Percentiles rank a stretch among this genome's conserved stretches.
These are phyloP conservation scores for Lasioglossum pauxillum DNA, from an alignment of 2,888 invertebrate genomes.

Conservation along the genomic window DNA sequence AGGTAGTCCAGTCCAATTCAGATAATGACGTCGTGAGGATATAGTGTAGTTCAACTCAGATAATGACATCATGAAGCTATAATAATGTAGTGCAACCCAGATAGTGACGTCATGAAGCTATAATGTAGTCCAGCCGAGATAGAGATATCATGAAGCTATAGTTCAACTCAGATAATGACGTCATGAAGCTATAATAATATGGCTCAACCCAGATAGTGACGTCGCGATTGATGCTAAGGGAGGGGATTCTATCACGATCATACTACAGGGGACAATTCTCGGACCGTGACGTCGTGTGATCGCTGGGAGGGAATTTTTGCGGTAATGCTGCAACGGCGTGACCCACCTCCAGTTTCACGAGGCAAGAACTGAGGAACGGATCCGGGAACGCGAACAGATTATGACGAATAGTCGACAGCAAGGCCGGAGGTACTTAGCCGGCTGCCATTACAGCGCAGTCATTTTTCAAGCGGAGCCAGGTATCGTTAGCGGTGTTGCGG, in stretches of 20 bases:
- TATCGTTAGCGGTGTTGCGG: slow-evolving; percentile 63
- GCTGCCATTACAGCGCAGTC: slow-evolving; percentile 56
- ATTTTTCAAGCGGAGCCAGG: slow-evolving; percentile 62
- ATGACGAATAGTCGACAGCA: slow-evolving; percentile 64
- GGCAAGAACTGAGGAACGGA: slow-evolving; percentile 9
- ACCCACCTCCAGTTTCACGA: slow-evolving; percentile 8
- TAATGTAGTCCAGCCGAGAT: not conserved
- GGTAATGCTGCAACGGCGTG: not conserved
- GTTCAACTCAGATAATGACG: too few relatives aligned
- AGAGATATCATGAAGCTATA: not conserved
- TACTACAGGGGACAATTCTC: not conserved
- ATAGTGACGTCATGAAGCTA: not conserved
- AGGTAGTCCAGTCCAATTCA: too few relatives aligned
- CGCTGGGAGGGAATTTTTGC: not conserved
- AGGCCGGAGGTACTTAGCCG: slow-evolving; percentile 53
- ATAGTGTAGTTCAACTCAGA: too few relatives aligned
- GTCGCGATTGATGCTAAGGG: not conserved
- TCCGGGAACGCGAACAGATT: slow-evolving; percentile 55
- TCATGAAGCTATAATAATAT: too few relatives aligned
- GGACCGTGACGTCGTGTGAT: not conserved
- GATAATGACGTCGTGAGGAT: not conserved
- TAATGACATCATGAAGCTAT: not conserved
- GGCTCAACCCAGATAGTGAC: not conserved
- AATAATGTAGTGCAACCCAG: too few relatives aligned
- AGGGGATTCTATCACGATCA: too few relatives aligned